Conservation (phyloP, 2,888 invertebrate genomes). For the Aphrophora alni region DNA sequence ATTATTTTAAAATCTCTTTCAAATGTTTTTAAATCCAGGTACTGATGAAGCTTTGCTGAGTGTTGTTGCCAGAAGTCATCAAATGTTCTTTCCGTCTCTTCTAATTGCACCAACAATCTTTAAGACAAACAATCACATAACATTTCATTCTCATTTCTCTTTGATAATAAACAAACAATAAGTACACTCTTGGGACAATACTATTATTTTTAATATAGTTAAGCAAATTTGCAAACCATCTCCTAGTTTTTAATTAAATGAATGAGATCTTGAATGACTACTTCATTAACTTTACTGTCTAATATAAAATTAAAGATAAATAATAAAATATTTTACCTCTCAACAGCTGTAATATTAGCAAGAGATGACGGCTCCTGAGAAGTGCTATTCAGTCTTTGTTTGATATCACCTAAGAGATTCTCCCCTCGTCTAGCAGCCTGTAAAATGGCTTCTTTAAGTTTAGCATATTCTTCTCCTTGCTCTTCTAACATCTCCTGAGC, state of each 20-base stretch:
- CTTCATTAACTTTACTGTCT: no score
- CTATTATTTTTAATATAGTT: no score
- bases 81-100: slow-evolving; percentile 93
- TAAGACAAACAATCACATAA: slow-evolving; percentile 49
- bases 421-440: slow-evolving; percentile 90
- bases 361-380: slow-evolving; percentile 56
- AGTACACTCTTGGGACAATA: no score
- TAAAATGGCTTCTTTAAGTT: slow-evolving; percentile 83
- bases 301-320: no score
- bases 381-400: slow-evolving; percentile 54
- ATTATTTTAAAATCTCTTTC: slow-evolving; percentile 94
- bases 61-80: slow-evolving; percentile 95
- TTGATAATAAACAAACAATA: no score
- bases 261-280: no score
- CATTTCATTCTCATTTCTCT: no score
- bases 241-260: no score
- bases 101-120: slow-evolving; percentile 88
- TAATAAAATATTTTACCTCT: slow-evolving; percentile 67
- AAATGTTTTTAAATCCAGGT: slow-evolving; percentile 88
- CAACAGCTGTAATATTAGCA: slow-evolving; percentile 90
- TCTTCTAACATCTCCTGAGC: slow-evolving; percentile 86
- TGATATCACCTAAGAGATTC: slow-evolving; percentile 77
- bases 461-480: slow-evolving; percentile 75
- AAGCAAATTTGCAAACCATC: no score
- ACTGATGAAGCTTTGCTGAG: slow-evolving; percentile 86